Conservation (phyloP, 1,140 invertebrate genomes). For the Heterodera carotae region DNA sequence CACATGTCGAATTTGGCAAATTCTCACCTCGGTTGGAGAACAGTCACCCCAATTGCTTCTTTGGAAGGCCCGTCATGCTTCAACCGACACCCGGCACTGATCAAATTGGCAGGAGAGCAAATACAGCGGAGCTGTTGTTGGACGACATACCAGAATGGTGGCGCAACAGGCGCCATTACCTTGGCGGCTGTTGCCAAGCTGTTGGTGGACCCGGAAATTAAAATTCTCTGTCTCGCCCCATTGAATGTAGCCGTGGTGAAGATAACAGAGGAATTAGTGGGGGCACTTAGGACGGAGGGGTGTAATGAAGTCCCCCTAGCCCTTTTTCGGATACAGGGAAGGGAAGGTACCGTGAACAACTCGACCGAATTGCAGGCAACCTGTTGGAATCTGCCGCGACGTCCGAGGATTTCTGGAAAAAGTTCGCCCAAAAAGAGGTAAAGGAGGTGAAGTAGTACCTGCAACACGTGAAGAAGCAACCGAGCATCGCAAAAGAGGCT, state of each 20-base stretch:
- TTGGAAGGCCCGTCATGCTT: not conserved
- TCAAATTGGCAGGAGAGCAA: not conserved
- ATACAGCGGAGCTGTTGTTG: conserved; percentile 3
- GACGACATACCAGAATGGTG: not conserved
- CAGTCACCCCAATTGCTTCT: not conserved
- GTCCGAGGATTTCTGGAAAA: not conserved
- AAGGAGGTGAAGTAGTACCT: not conserved
- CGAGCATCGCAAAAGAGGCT: not conserved
- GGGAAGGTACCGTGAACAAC: not conserved
- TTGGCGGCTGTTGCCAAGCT: conserved; percentile 67
- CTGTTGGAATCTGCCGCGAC: not conserved
- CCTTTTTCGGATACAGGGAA: not conserved
- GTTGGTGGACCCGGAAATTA: not conserved
- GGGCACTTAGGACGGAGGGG: not conserved
- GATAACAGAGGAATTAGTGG: not conserved
- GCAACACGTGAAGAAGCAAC: not conserved
- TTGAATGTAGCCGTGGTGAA: conserved; percentile 7
- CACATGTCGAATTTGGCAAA: not conserved
- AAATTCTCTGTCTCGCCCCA: not conserved
- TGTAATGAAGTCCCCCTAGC: not conserved
- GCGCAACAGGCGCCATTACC: conserved; percentile 77
- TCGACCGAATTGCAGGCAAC: not conserved
- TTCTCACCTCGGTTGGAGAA: not conserved
- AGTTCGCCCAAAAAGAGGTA: not conserved
- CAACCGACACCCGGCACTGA: not conserved